Evolutionary conservation across 2,888 invertebrate genomes (phyloP), one percentile per base, ranked within the genome.

Genomic region (Noctua janthe): DNA sequence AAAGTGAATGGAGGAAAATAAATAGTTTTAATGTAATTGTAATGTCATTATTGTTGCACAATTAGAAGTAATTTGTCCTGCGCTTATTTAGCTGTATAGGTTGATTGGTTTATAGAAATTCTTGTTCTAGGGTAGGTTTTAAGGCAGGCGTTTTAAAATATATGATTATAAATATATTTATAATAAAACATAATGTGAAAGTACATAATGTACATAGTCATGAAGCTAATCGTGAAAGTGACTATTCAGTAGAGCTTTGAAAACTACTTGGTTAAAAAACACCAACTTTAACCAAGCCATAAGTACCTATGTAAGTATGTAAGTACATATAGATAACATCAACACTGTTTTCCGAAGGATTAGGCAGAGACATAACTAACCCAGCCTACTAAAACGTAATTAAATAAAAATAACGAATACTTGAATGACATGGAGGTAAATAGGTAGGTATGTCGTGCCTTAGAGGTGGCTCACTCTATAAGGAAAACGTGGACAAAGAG

Each of bases 1-100:
- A 49, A 69, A 77, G 56, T 69, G 81, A 84, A 84, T 81, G 59
- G 72, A 85, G 78, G 74, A 72, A 85, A 84, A 85, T 39, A 71
- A 71, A 67, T 51, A 35, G 66, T 71, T 54, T 79, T 39, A 73
- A 47, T 76, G 23, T 67, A n/a, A 71, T 6, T 59, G n/a, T 13
- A 2, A 23, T 39, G 56, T 47, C 64, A 54, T 47, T 51, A 71
- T 39, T 64, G 47, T 84, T 75, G 75, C 75, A 66, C 72, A 64
- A 75, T 69, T 23, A 70, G 7, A 11, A 51, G 71, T 59, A 51
- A 78, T 54, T 56, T 64, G 47, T 59, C 35, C 10, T 51, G 49
- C 3, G n/a, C 13, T 35, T 35, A 47, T n/a, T 13, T 11, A 47
- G 23, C 2, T 64, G 0, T 23, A 17, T 10, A 47, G 23, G 11